Conservation (phyloP, 2,797 vertebrate genomes). For the Furcifer pardalis region DNA sequence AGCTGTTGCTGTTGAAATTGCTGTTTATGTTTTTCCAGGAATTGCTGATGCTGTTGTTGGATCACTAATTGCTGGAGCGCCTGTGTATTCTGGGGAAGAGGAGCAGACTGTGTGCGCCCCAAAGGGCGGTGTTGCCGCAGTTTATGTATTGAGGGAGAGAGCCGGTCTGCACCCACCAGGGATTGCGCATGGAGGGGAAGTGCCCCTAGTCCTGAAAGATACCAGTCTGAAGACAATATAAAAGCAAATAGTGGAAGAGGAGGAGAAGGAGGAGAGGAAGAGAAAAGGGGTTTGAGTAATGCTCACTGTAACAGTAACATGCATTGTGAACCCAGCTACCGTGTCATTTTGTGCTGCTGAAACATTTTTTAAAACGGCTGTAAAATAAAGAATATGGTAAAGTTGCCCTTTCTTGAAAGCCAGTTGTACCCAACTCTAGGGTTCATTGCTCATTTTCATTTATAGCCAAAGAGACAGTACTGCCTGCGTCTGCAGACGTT, state of each 20-base stretch:
- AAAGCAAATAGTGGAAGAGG: slow-evolving; percentile 69
- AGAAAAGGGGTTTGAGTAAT: slow-evolving; percentile 68
- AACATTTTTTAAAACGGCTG: slow-evolving; percentile 12
- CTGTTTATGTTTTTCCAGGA: slow-evolving; percentile 99
- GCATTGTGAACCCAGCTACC: slow-evolving; percentile 50
- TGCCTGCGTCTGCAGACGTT: too few relatives aligned
- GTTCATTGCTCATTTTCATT: too few relatives aligned
- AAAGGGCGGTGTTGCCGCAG: slow-evolving; percentile 93
- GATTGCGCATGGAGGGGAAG: slow-evolving; percentile 85
- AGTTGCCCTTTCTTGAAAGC: too few relatives aligned
- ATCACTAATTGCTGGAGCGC: slow-evolving; percentile 97
- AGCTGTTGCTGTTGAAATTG: slow-evolving; percentile 97
- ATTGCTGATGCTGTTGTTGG: slow-evolving; percentile 99
- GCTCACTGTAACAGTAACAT: slow-evolving; percentile 11
- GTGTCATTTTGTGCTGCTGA: slow-evolving; percentile 17
- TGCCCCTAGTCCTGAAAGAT: slow-evolving; percentile 84
- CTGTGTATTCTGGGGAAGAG: slow-evolving; percentile 94
- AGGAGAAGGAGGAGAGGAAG: slow-evolving; percentile 66
- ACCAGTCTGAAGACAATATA: slow-evolving; percentile 74
- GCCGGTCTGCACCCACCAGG: slow-evolving; percentile 77
- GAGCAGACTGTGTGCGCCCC: slow-evolving; percentile 95
- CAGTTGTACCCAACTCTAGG: too few relatives aligned
- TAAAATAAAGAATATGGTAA: background rate
- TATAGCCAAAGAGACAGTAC: too few relatives aligned
- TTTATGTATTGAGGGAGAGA: slow-evolving; percentile 92